These are phyloP conservation scores for Hydrolagus affinis DNA, from an alignment of 2,113 vertebrate genomes.

Conservation along the genomic window DNA sequence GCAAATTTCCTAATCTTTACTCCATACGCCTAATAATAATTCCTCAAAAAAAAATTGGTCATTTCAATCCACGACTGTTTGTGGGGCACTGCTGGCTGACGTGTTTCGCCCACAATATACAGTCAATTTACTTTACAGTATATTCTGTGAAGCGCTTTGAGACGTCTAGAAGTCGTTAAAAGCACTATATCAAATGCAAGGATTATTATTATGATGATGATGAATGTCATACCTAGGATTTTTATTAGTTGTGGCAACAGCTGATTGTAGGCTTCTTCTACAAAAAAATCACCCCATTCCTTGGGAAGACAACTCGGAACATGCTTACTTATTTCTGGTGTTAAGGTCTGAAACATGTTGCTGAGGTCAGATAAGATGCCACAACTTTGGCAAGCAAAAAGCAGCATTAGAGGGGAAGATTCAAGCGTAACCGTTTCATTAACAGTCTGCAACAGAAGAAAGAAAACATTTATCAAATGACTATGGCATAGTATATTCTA, in stretches of 20 bases:
- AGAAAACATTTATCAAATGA: background rate
- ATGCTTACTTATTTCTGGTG: constrained; percentile 48
- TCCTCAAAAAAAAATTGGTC: no score
- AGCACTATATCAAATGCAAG: no score
- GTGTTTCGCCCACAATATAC: no score
- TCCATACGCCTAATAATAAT: no score
- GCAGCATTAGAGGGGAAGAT: constrained; percentile 71
- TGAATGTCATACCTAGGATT: constrained; percentile 59
- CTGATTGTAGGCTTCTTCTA: constrained; percentile 78
- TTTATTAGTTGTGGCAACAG: constrained; percentile 77
- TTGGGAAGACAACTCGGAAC: constrained; percentile 67
- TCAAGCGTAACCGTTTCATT: constrained; percentile 64
- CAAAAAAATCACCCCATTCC: constrained; percentile 91
- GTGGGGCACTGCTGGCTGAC: no score
- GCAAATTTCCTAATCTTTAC: no score
- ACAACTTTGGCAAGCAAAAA: constrained; percentile 77
- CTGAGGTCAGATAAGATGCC: constrained; percentile 68
- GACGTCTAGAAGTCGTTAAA: no score
- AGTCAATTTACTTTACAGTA: no score
- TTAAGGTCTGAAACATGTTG: constrained; percentile 63
- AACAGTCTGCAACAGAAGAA: constrained; percentile 57
- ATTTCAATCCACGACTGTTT: no score
- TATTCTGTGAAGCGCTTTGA: no score
- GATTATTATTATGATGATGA: no score
- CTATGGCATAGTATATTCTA: background rate